phyloP scores from a whole-genome alignment of 37 sponge, comb jelly and placozoan species.

The Sycon ciliatum region DNA sequence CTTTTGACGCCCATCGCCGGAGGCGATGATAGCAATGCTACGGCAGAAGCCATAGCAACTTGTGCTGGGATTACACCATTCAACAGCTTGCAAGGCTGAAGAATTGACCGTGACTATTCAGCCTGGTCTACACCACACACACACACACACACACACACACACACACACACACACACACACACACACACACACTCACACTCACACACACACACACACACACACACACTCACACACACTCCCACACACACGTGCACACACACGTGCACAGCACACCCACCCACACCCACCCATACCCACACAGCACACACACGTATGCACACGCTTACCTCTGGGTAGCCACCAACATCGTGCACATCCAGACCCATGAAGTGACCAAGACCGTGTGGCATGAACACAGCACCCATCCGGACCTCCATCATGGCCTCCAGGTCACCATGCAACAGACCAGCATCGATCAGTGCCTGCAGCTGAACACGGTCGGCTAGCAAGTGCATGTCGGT shows the following conservation, averaged over 20 bases:
- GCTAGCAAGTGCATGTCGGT: constrained; percentile 89
- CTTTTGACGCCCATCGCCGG: too few relatives aligned
- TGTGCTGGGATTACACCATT: too few relatives aligned
- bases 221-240: constrained; percentile 31
- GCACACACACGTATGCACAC: too few relatives aligned
- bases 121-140: too few relatives aligned
- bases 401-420: constrained; percentile 70
- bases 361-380: constrained; percentile 98
- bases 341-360: constrained; percentile 91
- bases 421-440: constrained; percentile 70
- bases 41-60: too few relatives aligned
- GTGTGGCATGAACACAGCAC: constrained; percentile 95
- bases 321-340: constrained; percentile 84
- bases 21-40: too few relatives aligned
- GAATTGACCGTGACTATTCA: too few relatives aligned
- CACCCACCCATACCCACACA: not conserved
- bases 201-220: constrained; percentile 20
- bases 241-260: constrained; percentile 25
- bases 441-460: constrained; percentile 63
- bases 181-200: constrained; percentile 13
- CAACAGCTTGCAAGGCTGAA: too few relatives aligned
- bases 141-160: not conserved
- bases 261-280: not conserved
- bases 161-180: constrained; percentile 18
- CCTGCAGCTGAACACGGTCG: constrained; percentile 58